Conservation (phyloP, 53 echinoderm and acorn worm species). For the Hippasteria phrygiana region DNA sequence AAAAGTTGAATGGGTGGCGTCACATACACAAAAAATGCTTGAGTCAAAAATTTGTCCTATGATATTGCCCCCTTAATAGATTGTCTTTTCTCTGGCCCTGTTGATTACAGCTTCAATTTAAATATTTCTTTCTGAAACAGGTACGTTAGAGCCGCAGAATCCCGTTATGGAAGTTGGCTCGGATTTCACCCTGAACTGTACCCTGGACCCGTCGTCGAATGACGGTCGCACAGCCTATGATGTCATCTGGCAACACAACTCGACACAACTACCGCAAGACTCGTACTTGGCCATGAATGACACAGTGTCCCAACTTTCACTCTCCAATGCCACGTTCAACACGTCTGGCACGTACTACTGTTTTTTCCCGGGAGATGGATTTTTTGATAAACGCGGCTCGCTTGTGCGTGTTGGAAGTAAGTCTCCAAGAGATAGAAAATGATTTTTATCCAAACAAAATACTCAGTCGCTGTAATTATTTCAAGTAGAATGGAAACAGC, state of each 20-base stretch:
- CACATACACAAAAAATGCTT: too few species aligned
- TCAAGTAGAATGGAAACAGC: too few species aligned
- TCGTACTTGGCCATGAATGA: not conserved
- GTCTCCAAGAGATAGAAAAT: not conserved
- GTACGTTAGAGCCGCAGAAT: not conserved
- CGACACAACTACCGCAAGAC: not conserved
- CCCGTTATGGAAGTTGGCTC: slow-evolving; percentile 17
- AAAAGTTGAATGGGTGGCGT: too few species aligned
- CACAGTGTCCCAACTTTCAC: slow-evolving; percentile 28
- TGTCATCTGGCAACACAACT: slow-evolving; percentile 16
- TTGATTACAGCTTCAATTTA: not conserved
- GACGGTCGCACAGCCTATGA: slow-evolving; percentile 10
- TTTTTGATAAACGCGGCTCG: not conserved
- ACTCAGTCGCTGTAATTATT: not conserved
- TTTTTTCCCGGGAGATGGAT: not conserved
- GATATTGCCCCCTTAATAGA: too few species aligned
- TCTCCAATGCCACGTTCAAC: slow-evolving; percentile 19
- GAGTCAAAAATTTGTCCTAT: too few species aligned
- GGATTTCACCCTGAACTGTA: slow-evolving; percentile 26
- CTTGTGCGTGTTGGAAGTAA: slow-evolving; percentile 29
- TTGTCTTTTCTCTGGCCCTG: too few species aligned
- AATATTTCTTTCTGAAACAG: not conserved
- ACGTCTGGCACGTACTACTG: not conserved
- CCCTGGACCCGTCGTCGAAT: not conserved
- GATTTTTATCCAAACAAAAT: not conserved